Base-by-base conservation (phyloP, 2,113 vertebrate genomes). In the Sapayoa aenigma region DNA sequence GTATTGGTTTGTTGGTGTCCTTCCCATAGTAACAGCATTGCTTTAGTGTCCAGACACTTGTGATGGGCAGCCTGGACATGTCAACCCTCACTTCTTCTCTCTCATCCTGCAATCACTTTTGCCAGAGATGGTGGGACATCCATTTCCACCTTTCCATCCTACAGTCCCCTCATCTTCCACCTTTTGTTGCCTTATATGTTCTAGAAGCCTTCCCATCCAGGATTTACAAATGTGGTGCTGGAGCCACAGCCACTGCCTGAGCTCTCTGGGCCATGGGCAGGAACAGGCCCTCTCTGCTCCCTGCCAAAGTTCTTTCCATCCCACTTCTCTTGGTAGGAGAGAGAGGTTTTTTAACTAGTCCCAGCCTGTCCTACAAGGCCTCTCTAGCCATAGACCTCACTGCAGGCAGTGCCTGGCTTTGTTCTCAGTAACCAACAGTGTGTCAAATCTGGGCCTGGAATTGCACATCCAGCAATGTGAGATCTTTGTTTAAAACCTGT, bases 391-490 rank as follows among this genome's bases (percentile, higher is more conserved):
- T 1, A 46, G n/a, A n/a, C n/a, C n/a, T n/a, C n/a, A n/a, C n/a
- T n/a, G n/a, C n/a, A n/a, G n/a, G n/a, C n/a, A n/a, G 69, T 65
- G 5, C 42, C 72, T 17, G 41, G 16, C 62, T 66, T 35, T 82
- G 46, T 39, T 83, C 56, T 56, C 41, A 12, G 44, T 8, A 49
- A 15, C 25, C 52, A 15, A 14, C 44, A 7, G 11, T 3, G 16
- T 37, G 53, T 31, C 39, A 60, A 4, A 10, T 21, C 46, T 2
- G 1, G 37, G 27, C 47, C 28, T 68, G 59, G 25, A 10, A 2
- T 30, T 2, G 2, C n/a, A 17, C 20, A 37, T 9, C 11, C 21
- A 39, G 19, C 25, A 46, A 30, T 6, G 0, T 2, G 11, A 59
- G 19, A 25, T 17, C 28, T 58, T 46, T 30, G 31, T n/a, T 68